phyloP scores from a whole-genome alignment of 2,888 invertebrate genomes.

The Drosophila helvetica region DNA sequence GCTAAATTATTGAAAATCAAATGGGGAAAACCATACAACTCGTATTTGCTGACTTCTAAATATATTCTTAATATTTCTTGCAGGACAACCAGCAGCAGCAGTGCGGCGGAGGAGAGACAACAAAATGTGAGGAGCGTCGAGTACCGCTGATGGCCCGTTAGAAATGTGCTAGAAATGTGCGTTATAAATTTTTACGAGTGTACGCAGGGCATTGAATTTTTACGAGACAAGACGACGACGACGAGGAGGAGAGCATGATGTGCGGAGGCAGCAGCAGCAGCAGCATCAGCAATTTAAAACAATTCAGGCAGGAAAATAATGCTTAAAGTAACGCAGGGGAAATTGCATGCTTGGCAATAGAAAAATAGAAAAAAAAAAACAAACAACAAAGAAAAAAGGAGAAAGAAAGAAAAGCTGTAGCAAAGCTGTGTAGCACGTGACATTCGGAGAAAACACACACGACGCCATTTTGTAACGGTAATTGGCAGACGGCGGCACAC shows the following conservation, averaged over 20 bases:
- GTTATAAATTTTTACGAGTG: conserved; percentile 72
- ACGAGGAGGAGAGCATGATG: conserved; percentile 26
- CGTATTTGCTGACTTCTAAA: conserved; percentile 27
- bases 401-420: conserved; percentile 31
- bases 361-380: background rate
- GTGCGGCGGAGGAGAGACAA: conserved; percentile 16
- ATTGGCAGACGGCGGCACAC: conserved; percentile 68
- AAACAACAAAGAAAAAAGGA: conserved; percentile 1
- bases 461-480: conserved; percentile 80
- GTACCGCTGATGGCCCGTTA: conserved; percentile 4
- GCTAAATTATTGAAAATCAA: conserved; percentile 43
- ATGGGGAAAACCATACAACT: background rate
- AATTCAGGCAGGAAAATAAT: conserved; percentile 44
- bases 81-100: conserved; percentile 21
- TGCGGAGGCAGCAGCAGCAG: conserved; percentile 8
- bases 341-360: conserved; percentile 1
- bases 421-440: conserved; percentile 55
- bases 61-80: conserved; percentile 13
- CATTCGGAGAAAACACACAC: conserved; percentile 27
- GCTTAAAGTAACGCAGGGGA: background rate
- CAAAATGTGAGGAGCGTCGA: conserved; percentile 28
- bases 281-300: conserved; percentile 60
- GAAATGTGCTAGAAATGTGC: conserved; percentile 50
- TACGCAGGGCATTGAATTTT: conserved; percentile 63
- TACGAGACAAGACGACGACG: conserved; percentile 54